These are phyloP conservation scores for Halcyon badia DNA, from an alignment of 2,797 vertebrate species.

Conservation along the genomic window DNA sequence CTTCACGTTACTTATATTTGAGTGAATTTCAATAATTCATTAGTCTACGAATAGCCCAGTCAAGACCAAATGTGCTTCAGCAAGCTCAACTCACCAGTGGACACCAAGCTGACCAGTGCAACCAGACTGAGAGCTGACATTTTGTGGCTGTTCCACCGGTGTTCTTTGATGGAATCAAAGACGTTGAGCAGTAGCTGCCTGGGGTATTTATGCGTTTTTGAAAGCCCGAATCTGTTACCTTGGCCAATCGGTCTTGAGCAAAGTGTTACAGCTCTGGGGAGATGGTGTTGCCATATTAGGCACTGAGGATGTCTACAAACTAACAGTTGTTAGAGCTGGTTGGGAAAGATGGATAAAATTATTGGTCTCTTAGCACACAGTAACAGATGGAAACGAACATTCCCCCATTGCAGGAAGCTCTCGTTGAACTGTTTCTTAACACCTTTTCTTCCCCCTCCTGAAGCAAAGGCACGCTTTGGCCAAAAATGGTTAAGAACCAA, in stretches of 20 bases:
- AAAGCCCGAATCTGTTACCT: not conserved
- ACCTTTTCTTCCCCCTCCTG: not conserved
- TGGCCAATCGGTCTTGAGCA: slow-evolving; percentile 7
- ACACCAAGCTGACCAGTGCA: slow-evolving; percentile 50
- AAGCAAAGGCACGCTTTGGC: not conserved
- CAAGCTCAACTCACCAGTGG: slow-evolving; percentile 56
- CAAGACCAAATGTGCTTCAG: not conserved
- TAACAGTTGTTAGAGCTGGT: not conserved
- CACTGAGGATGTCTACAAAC: not conserved
- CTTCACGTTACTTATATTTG: not conserved
- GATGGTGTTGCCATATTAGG: slow-evolving; percentile 16
- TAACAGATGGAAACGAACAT: not conserved
- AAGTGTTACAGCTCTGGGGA: not conserved
- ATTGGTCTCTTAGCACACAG: not conserved
- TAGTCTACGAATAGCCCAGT: not conserved
- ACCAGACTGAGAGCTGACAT: slow-evolving; percentile 52
- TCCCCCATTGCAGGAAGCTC: slow-evolving; percentile 25
- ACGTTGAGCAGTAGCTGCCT: not conserved
- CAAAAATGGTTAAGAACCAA: not conserved
- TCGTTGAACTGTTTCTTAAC: slow-evolving; percentile 6
- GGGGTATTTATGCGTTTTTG: slow-evolving; percentile 32
- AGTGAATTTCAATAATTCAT: not conserved
- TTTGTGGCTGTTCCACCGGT: not conserved
- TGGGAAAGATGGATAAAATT: slow-evolving; percentile 33
- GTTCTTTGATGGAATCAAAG: slow-evolving; percentile 28